Evolutionary conservation across 2,797 vertebrate species (phyloP), one percentile per base, ranked within the genome.

Genomic region (Typhlichthys eigenmanni): DNA sequence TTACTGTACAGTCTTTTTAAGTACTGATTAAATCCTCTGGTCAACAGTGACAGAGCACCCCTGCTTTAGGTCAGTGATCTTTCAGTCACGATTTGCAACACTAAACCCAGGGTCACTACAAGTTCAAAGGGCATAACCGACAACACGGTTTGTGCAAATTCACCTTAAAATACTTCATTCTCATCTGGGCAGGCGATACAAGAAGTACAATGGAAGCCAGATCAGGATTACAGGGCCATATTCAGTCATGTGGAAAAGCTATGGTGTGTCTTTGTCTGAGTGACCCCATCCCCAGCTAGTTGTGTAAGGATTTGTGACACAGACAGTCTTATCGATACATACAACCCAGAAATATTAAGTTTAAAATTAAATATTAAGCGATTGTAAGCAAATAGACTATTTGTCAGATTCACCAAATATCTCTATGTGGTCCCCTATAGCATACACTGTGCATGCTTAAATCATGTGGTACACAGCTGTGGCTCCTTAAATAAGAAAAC

Each of bases 201-300:
- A 62, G 14, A 16, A 47, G 43, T 19, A 48, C 29, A 59, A 59
- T 59, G 24, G 29, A 19, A 59, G 12, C 46, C 47, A 14, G 57
- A 6, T 4, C 57, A 55, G 69, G 74, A 87, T 82, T 75, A 83
- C 5, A 13, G 63, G 61, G 72, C 77, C 75, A 56, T 78, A 68
- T 82, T 78, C 74, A 63, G 75, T 80, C 81, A 81, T 79, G 75
- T 68, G 69, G 80, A 82, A 87, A 87, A 87, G 75, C 80, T 63
- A 57, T 56, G 14, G 62, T 61, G 47, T 49, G 49, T 74, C 68
- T 71, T n/a, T 0, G 66, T 60, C 66, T 60, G 24, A 19, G 47
- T 63, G 70, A 76, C 38, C 64, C 53, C 32, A 8, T n/a, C 10
- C 61, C 72, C 78, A 76, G 71, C 69, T 82, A 75, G 72, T 80